Percentiles rank a stretch among this genome's conserved stretches.
Conservation (phyloP, 2,797 vertebrate genomes). For the Hypotaenidia philippensis region DNA sequence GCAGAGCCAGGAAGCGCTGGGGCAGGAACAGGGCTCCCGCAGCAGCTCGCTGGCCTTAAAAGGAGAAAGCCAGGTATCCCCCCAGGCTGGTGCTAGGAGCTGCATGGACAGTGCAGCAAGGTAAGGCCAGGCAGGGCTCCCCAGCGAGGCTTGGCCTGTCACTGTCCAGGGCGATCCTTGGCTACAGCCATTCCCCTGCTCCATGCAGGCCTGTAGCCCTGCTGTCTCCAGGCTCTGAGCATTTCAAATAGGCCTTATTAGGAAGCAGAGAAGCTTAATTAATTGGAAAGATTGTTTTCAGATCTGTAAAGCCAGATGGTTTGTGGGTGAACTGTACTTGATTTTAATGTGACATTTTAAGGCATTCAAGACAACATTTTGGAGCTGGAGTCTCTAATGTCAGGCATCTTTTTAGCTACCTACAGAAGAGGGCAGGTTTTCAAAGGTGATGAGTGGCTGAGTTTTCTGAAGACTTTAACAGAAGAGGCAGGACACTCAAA, state of each 20-base stretch:
- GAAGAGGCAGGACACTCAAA: background rate
- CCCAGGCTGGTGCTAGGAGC: background rate
- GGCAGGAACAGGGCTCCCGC: background rate
- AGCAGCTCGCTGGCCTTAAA: conserved; percentile 41
- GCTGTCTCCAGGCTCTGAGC: background rate
- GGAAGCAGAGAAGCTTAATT: conserved; percentile 30
- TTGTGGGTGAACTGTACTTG: conserved; percentile 40
- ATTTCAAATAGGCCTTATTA: conserved; percentile 22
- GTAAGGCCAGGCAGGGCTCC: background rate
- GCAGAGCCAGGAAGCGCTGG: background rate
- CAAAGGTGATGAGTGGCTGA: conserved; percentile 1
- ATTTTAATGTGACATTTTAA: conserved; percentile 54
- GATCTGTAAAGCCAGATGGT: conserved; percentile 56
- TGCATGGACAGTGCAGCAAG: background rate
- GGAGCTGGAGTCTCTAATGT: background rate
- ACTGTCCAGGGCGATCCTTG: accelerated
- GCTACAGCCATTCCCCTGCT: background rate
- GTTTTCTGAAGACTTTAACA: background rate
- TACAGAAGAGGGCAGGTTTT: background rate
- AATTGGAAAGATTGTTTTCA: background rate
- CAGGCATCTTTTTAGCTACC: conserved; percentile 1
- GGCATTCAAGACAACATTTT: background rate
- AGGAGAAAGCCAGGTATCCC: conserved; percentile 61
- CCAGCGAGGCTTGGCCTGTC: accelerated
- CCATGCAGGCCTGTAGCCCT: accelerated